These are phyloP conservation scores for Falco berigora DNA, from an alignment of 2,797 vertebrate species.

Conservation along the genomic window DNA sequence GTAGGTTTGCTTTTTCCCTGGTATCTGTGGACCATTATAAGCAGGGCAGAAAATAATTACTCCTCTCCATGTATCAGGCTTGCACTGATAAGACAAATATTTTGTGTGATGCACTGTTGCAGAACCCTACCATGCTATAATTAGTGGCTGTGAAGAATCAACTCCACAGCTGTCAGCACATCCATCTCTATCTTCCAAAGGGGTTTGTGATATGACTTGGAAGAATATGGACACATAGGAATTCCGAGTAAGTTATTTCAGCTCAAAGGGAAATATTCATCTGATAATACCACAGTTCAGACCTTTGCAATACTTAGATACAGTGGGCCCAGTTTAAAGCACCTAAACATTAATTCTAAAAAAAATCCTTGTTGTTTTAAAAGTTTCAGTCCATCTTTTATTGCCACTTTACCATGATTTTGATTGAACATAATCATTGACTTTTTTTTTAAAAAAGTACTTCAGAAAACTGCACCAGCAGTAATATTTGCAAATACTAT, in stretches of 20 bases:
- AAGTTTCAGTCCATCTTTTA: background rate
- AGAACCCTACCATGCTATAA: background rate
- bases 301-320: background rate
- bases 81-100: slow-evolving; percentile 5
- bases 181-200: background rate
- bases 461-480: background rate
- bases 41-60: background rate
- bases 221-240: background rate
- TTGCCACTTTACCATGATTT: background rate
- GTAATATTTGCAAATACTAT: background rate
- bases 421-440: background rate
- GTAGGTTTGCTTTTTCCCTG: background rate
- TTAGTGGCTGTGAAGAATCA: background rate
- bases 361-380: background rate
- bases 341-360: background rate
- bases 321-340: background rate
- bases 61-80: background rate
- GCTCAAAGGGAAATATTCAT: background rate
- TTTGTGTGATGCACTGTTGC: background rate
- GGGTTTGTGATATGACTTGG: background rate
- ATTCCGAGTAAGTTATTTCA: slow-evolving; percentile 1
- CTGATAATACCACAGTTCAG: background rate
- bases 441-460: background rate
- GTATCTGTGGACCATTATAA: background rate
- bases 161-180: slow-evolving; percentile 26